These are phyloP conservation scores for Ispidina lecontei DNA, from an alignment of 2,797 vertebrate genomes.

Conservation along the genomic window DNA sequence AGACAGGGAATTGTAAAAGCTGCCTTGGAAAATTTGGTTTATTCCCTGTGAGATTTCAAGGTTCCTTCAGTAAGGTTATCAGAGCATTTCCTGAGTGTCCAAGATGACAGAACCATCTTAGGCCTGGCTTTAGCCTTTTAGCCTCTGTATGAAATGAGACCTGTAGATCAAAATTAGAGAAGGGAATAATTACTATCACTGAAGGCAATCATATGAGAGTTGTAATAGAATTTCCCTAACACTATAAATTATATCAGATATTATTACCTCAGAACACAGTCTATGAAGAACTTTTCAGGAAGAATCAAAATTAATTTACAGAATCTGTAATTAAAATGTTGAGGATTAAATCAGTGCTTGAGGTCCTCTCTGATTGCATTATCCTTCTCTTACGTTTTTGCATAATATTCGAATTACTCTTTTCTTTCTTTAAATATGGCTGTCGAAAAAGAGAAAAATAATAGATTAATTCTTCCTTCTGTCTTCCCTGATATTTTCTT, in stretches of 20 bases:
- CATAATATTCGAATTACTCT: conserved; percentile 49
- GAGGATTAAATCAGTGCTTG: conserved; percentile 66
- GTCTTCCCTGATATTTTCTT: conserved; percentile 1
- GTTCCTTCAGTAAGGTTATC: not conserved
- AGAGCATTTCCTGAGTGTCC: not conserved
- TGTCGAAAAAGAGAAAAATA: conserved; percentile 45
- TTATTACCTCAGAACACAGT: conserved; percentile 55
- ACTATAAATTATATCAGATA: conserved; percentile 59
- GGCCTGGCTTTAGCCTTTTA: conserved; percentile 15
- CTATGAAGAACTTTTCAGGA: conserved; percentile 39
- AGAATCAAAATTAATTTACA: conserved; percentile 69
- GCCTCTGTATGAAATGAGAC: conserved; percentile 32
- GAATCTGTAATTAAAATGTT: conserved; percentile 69
- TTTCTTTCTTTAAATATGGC: conserved; percentile 52
- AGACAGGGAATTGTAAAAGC: not conserved
- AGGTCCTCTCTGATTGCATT: conserved; percentile 51
- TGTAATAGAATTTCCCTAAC: conserved; percentile 41
- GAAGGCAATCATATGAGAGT: conserved; percentile 43
- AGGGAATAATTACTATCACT: conserved; percentile 47
- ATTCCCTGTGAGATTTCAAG: not conserved
- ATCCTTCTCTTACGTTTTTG: conserved; percentile 29
- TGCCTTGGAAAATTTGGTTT: not conserved
- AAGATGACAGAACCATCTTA: not conserved
- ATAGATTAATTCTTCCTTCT: conserved; percentile 43
- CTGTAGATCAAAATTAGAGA: conserved; percentile 51